Evolutionary conservation across 2,888 invertebrate species (phyloP), one percentile per base, ranked within the genome.

Genomic region (Cheilosia vernalis): DNA sequence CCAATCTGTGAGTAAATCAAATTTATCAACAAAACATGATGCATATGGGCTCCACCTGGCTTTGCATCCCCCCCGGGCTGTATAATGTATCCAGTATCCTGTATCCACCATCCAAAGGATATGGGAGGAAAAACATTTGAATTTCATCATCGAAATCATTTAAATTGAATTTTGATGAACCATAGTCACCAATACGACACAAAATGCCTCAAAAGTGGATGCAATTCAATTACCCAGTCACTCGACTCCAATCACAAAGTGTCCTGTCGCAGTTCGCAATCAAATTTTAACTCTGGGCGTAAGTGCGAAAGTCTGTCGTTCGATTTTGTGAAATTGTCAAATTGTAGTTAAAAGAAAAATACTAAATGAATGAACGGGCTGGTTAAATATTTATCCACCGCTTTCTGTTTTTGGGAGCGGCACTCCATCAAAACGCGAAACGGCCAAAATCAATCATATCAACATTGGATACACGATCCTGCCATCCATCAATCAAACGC

Each of bases 401-500:
- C 53, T 44, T 42, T 44, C 6, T 6, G 6, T 44, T 44, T 44
- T 44, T n/a, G 17, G 17, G 37, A 37, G 10, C 37, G 13, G 10
- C 33, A 33, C 7, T 33, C 33, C 33, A 21, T 19, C 33, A 30
- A 47, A 44, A 9, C 5, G n/a, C 53, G 77, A 67, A 30, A 44
- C 19, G 67, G 37, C 33, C 40, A 67, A 49, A 49, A 49, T 77
- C 76, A 77, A 77, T 77, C 77, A 61, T 61, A 24, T 42, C 13
- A 51, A 49, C 47, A 15, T 42, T 60, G 33, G 51, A 19, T 55
- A 17, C 67, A 37, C 24, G 44, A 69, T 74, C 24, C 47, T 10
- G 15, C 58, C 17, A 74, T 79, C 73, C 17, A 79, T 79, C 79
- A 84, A 79, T 84, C 83, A 84, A 67, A 78, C 56, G 5, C 10